A percentile compares a stretch with the other conserved stretches of the same genome.
phyloP scores from a whole-genome alignment of 2,888 invertebrate genomes.

The Eupithecia inturbata region DNA sequence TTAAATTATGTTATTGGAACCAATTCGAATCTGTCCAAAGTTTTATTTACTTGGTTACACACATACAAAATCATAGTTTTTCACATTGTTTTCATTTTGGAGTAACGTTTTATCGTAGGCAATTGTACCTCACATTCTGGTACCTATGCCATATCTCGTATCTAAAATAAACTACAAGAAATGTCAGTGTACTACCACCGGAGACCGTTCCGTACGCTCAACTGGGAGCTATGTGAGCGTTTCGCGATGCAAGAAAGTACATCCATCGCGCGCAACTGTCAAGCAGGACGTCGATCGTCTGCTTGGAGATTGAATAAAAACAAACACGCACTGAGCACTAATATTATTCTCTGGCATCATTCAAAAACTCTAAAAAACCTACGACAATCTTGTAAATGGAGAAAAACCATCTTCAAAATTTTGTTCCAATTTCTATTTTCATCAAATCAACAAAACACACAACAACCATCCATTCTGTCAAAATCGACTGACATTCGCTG shows the following conservation, averaged over 20 bases:
- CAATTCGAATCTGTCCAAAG: slow-evolving; percentile 60
- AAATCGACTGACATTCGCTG: slow-evolving; percentile 8
- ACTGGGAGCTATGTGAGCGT: slow-evolving; percentile 45
- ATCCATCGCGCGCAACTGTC: slow-evolving; percentile 46
- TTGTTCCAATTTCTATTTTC: slow-evolving; percentile 24
- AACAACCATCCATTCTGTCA: not conserved
- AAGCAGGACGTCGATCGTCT: slow-evolving; percentile 47
- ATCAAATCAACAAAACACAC: slow-evolving; percentile 13
- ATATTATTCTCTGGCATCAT: slow-evolving; percentile 1
- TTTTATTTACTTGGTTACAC: slow-evolving; percentile 48
- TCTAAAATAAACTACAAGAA: slow-evolving; percentile 58
- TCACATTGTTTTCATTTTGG: slow-evolving; percentile 58
- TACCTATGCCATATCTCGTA: slow-evolving; percentile 27
- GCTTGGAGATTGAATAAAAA: slow-evolving; percentile 36
- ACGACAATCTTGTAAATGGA: not conserved
- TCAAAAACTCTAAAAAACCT: not conserved
- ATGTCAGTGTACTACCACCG: slow-evolving; percentile 37
- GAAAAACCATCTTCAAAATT: slow-evolving; percentile 10
- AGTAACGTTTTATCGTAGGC: slow-evolving; percentile 59
- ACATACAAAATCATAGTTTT: slow-evolving; percentile 51
- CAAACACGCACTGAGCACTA: slow-evolving; percentile 26
- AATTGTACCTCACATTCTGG: slow-evolving; percentile 58
- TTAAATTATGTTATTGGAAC: slow-evolving; percentile 67
- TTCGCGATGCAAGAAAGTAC: slow-evolving; percentile 38
- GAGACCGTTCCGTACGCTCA: slow-evolving; percentile 48